These are phyloP conservation scores for Drosophila repleta DNA, from an alignment of 1,140 invertebrate species.

Conservation along the genomic window DNA sequence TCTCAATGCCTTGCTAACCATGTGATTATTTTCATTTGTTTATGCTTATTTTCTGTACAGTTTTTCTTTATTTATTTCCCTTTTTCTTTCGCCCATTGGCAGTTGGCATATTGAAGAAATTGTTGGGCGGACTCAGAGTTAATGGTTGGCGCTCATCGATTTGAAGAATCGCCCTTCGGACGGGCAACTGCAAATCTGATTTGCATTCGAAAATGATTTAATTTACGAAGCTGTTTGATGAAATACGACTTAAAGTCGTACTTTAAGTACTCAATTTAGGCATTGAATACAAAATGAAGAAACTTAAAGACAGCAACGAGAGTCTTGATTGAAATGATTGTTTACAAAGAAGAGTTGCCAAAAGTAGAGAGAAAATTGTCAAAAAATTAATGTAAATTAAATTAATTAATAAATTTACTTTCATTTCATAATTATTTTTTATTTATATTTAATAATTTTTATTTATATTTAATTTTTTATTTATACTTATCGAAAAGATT, in stretches of 20 bases:
- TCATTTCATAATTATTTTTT: too few relatives aligned
- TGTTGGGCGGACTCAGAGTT: neutral
- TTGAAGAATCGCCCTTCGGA: neutral
- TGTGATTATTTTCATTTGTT: conserved; percentile 63
- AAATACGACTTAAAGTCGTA: neutral
- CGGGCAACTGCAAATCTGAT: neutral
- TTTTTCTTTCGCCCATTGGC: neutral
- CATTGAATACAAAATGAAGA: neutral
- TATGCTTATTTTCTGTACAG: conserved; percentile 29
- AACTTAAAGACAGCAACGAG: too few relatives aligned
- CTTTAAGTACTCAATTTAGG: neutral
- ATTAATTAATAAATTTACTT: too few relatives aligned
- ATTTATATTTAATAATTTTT: too few relatives aligned
- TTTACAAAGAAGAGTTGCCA: too few relatives aligned
- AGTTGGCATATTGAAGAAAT: conserved; percentile 2
- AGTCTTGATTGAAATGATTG: too few relatives aligned
- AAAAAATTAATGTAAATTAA: too few relatives aligned
- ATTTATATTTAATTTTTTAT: too few relatives aligned
- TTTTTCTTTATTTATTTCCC: too few relatives aligned
- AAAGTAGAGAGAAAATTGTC: too few relatives aligned
- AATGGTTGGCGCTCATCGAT: neutral
- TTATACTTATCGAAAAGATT: too few relatives aligned
- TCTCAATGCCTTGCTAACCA: conserved; percentile 22
- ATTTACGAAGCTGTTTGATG: neutral
- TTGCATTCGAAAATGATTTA: conserved; percentile 2